Evolutionary conservation across 2,888 invertebrate species (phyloP), one percentile per base, ranked within the genome.

Genomic region (Ormia ochracea): DNA sequence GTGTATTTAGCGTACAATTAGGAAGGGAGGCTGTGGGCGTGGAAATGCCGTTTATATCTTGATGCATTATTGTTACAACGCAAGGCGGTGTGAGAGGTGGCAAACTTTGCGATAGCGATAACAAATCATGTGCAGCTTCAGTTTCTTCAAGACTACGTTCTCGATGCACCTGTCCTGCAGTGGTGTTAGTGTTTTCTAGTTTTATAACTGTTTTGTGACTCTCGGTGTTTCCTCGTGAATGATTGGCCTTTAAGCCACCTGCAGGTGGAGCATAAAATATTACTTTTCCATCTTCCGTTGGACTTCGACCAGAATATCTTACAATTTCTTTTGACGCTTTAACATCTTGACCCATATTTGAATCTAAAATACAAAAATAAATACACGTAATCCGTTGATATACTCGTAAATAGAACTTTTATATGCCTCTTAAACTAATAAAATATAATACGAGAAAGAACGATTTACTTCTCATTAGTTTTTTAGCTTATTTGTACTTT

Each of bases 71-170:
- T 74, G 93, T 92, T 28, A 94, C 92, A 19, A 93, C 91, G 83
- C 94, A 92, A 31, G 94, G 94, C 4, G 93, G 93, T 58, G 93
- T 94, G 82, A 94, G 91, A 14, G 94, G 96, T 12, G 95, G 95
- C 85, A 94, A 88, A 83, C 95, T 94, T 84, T 95, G 94, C 2
- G 95, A 94, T 36, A 95, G 90, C 54, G 94, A 95, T 28, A 95
- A 90, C 80, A 94, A 91, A 88, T 95, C 96, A 88, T 96, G 96
- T 0, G 96, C 96, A 33, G 96, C 96, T 90, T 96, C 96, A 9
- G 96, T 96, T 90, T 96, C 96, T 86, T 95, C 96, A 26, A 94
- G 93, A 83, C 93, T 93, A 65, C 93, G 92, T 85, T 91, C 91
- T n/a, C 90, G 90, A 78, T 87, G 89, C 6, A 78, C 73, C 3